Evolutionary conservation across 2,888 invertebrate species (phyloP), one percentile per base, ranked within the genome.

Genomic region (Yponomeuta cagnagella): DNA sequence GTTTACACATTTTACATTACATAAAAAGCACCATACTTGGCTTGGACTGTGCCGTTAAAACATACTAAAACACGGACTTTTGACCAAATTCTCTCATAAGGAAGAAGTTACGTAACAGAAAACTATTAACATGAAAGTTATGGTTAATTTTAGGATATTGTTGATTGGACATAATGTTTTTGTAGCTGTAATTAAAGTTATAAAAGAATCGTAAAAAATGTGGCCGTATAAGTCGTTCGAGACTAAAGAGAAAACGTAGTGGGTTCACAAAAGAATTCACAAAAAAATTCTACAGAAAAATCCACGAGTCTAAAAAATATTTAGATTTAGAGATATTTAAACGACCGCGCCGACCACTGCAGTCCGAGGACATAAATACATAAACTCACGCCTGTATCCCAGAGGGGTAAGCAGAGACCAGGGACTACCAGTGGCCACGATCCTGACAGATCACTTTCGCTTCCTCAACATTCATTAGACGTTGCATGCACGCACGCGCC

Each of bases 81-180:
- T 65, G n/a, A 65, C 65, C 65, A 65, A 31, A 65, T 31, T 65
- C 12, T 2, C 65, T 30, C 65, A 4, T 65, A 65, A 65, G 65
- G 65, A 65, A 65, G 65, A 23, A 12, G 65, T 65, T 31, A 65
- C 65, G 30, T 33, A 12, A 33, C 6, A 65, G 10, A 6, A 65
- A 65, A 65, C 30, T 33, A 65, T 31, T 31, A 33, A 10, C 30
- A 65, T 65, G 33, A 65, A 9, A 65, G 30, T 65, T 65, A 65
- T 65, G 65, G 10, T 12, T 43, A n/a, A 64, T 64, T 30, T 64
- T 64, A 30, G 31, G 64, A 10, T 64, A 64, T 15, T 58, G 52
- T 58, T 58, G 52, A 58, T 58, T 58, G 52, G 15, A 58, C 15
- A 58, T 58, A 15, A 58, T 15, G 52, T 58, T 58, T 58, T 15